Evolutionary conservation across 2,888 invertebrate genomes (phyloP).

Genomic region (Stenodera caucasica): DNA sequence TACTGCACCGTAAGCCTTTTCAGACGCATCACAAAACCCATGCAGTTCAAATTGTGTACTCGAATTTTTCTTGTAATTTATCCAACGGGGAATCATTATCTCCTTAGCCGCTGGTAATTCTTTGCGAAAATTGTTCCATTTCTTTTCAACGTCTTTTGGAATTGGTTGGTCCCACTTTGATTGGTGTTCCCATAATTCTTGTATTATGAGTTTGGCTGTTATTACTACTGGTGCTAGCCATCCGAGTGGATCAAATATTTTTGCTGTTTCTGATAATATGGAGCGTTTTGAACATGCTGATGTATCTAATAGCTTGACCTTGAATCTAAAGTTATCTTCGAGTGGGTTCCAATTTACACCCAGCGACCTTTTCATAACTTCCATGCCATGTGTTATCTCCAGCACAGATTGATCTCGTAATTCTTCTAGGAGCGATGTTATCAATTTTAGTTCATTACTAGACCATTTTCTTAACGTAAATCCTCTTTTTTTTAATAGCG

Average conservation of each 20-base stretch:
- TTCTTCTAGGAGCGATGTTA: constrained; percentile 8
- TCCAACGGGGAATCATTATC: constrained; percentile 16
- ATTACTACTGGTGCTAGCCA: constrained; percentile 30
- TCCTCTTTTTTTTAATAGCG: constrained; percentile 8
- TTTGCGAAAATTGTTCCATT: constrained; percentile 11
- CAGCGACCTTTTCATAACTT: constrained; percentile 13
- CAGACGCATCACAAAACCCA: constrained; percentile 25
- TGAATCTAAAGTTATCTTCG: constrained; percentile 17
- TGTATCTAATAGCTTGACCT: neutral
- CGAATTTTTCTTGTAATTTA: neutral
- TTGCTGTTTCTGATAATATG: constrained; percentile 31
- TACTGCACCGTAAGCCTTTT: constrained; percentile 21
- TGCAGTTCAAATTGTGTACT: constrained; percentile 10
- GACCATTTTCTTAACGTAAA: constrained; percentile 25
- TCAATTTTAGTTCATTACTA: constrained; percentile 16
- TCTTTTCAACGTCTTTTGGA: constrained; percentile 6
- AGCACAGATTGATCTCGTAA: constrained; percentile 10
- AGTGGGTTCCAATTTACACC: constrained; percentile 16
- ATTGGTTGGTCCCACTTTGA: constrained; percentile 19
- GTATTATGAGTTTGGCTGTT: constrained; percentile 33
- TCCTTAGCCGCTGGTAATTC: constrained; percentile 16
- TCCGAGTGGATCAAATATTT: constrained; percentile 33
- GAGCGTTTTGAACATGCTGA: constrained; percentile 30
- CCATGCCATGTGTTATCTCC: no score
- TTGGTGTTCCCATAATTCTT: constrained; percentile 26